Conservation (phyloP, 2,888 invertebrate genomes). For the Pecten maximus region DNA sequence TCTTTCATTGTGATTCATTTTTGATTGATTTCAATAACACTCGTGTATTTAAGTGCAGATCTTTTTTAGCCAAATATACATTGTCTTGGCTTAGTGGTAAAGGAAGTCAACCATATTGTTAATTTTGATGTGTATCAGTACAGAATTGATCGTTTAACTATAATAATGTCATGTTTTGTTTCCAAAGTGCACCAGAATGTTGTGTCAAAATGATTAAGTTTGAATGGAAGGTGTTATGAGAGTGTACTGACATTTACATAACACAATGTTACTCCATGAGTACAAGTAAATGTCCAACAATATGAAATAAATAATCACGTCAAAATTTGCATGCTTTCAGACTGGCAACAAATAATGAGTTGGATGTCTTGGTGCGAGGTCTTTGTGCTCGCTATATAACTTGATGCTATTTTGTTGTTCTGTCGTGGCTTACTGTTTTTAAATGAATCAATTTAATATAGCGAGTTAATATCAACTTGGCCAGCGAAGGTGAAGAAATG, state of each 20-base stretch:
- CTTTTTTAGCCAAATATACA: background rate
- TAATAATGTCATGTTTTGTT: conserved; percentile 7
- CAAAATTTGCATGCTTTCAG: background rate
- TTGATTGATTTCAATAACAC: background rate
- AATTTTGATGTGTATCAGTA: conserved; percentile 3
- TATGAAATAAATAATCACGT: conserved; percentile 8
- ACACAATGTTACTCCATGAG: background rate
- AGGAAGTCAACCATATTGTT: background rate
- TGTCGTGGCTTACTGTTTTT: conserved; percentile 6
- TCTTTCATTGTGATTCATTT: too few relatives aligned
- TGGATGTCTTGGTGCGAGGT: conserved; percentile 20
- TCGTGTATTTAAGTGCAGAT: background rate
- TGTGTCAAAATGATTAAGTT: background rate
- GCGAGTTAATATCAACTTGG: conserved; percentile 5
- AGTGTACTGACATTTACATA: conserved; percentile 26
- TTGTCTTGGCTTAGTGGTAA: background rate
- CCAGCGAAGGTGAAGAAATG: conserved; percentile 19
- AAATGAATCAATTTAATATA: conserved; percentile 19
- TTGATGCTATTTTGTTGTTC: conserved; percentile 30
- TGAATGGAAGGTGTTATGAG: background rate
- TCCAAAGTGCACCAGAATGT: background rate
- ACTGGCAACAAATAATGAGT: background rate
- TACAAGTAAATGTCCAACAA: conserved; percentile 12
- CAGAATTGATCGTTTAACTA: conserved; percentile 8
- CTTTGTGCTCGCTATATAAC: background rate